A percentile compares a stretch with the other conserved stretches of the same genome.
Evolutionary conservation across 2,888 invertebrate species (phyloP).

Genomic region (Ophioninae sp.): DNA sequence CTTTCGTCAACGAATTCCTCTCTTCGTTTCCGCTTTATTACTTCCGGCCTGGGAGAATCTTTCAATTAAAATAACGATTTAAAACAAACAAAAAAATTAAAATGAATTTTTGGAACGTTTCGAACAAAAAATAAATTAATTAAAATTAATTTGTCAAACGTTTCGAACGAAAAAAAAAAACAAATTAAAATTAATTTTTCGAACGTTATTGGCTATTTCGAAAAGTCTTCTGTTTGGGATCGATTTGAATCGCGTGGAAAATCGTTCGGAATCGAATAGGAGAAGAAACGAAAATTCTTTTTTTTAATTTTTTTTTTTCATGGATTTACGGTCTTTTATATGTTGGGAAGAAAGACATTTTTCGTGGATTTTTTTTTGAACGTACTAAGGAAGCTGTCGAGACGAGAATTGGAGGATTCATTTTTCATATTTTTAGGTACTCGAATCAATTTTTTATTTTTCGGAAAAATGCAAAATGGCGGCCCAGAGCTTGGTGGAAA

Average conservation of each 20-base stretch:
- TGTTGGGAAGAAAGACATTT: no score
- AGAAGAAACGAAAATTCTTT: background rate
- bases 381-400: no score
- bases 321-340: no score
- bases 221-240: background rate
- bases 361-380: no score
- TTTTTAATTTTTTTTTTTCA: background rate
- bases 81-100: background rate
- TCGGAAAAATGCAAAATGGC: no score
- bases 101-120: background rate
- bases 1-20: slow-evolving; percentile 41
- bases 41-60: slow-evolving; percentile 6
- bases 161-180: background rate
- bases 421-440: no score
- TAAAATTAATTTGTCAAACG: background rate
- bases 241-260: background rate
- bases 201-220: background rate
- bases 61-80: background rate
- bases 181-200: background rate
- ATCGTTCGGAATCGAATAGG: background rate
- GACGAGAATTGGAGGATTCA: no score
- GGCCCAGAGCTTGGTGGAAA: no score
- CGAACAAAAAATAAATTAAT: background rate
- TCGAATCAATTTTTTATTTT: no score
- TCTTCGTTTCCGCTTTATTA: slow-evolving; percentile 7